A percentile compares a stretch with the other conserved stretches of the same genome.
These are phyloP conservation scores for Onthophagus sagittarius DNA, from an alignment of 2,888 invertebrate species.

Conservation along the genomic window DNA sequence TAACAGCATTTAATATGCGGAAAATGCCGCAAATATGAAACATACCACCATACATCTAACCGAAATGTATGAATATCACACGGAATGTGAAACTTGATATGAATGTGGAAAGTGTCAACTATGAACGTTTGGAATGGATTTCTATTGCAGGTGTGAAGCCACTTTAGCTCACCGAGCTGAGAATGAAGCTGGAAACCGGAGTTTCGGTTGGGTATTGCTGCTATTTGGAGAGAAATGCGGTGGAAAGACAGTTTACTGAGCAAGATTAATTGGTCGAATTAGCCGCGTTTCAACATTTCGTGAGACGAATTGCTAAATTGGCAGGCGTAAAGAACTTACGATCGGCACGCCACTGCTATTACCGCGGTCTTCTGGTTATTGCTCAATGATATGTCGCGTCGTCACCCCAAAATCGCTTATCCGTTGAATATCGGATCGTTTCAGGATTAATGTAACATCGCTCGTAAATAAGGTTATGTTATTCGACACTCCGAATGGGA, in stretches of 20 bases:
- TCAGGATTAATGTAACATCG: neutral
- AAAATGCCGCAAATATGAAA: neutral
- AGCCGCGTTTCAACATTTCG: neutral
- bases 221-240: neutral
- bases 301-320: neutral
- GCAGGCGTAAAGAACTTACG: neutral
- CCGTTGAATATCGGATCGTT: neutral
- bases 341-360: neutral
- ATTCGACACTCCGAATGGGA: neutral
- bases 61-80: neutral
- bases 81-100: neutral
- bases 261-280: neutral
- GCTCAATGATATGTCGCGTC: neutral
- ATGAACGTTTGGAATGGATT: neutral
- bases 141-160: neutral
- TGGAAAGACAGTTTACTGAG: neutral
- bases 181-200: neutral
- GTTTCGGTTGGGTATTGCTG: neutral
- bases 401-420: neutral
- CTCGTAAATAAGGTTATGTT: neutral
- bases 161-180: neutral
- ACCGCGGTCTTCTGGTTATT: neutral
- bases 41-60: neutral
- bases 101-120: neutral
- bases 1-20: neutral